Base-by-base conservation (phyloP, 2,888 invertebrate genomes). In the Germaria angustata region DNA sequence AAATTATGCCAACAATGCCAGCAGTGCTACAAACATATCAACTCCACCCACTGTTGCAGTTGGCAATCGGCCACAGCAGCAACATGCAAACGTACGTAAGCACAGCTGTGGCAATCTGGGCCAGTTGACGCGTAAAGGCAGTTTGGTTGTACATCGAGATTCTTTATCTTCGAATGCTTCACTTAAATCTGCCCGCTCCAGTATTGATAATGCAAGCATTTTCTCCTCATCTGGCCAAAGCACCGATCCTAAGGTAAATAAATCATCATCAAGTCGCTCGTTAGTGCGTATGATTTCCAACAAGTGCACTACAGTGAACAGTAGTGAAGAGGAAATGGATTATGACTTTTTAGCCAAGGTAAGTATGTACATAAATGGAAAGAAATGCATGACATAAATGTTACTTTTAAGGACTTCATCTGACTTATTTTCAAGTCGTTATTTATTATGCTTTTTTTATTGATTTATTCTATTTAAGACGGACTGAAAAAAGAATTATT, bases 281-380 rank as follows among this genome's bases (percentile, higher is more conserved):
- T 84, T 89, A 17, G 89, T 89, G 66, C 88, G 89, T 84, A 88
- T 89, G 88, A 87, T 89, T 13, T 88, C 89, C 28, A 71, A 80
- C 34, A 76, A 73, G n/a, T 80, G 80, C 63, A 86, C 88, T 2
- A 85, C 85, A 6, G 84, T 85, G 8, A 80, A 76, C 15, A 84
- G 84, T 28, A 77, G 77, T 36, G 79, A 87, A 15, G 88, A 87
- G 53, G 88, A 89, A n/a, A 86, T 89, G 84, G 88, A 87, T 49
- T 89, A 87, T 80, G 89, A 89, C 84, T 85, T 89, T 53, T 87
- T 89, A 88, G 90, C 90, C 84, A 89, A 89, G 90, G 89, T 89
- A 59, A 84, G 75, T 79, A 53, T 28, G n/a, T n/a, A n/a, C n/a
- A n/a, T n/a, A 3, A 28, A 28, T 28, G 28, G 3, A 32, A 22